Conservation (phyloP, 2,113 vertebrate species). For the Agelaius tricolor region DNA sequence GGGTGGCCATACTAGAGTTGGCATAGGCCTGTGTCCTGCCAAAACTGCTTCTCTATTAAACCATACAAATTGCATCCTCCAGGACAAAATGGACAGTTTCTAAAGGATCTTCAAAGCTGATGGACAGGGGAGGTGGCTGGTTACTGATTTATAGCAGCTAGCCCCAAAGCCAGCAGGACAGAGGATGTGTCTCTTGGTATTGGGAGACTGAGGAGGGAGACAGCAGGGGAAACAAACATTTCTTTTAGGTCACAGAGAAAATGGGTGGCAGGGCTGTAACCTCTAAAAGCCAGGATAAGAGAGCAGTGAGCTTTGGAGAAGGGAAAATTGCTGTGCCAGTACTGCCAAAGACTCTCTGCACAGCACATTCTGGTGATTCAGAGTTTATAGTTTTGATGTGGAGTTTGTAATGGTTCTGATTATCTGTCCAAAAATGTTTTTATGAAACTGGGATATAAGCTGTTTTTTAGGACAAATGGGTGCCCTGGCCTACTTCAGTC, state of each 20-base stretch:
- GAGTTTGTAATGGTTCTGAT: neutral
- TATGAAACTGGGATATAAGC: neutral
- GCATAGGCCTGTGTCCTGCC: neutral
- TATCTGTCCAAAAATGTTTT: neutral
- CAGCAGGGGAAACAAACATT: neutral
- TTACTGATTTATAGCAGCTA: neutral
- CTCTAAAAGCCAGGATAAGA: neutral
- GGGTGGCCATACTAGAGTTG: neutral
- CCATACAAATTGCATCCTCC: neutral
- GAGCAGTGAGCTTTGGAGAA: neutral
- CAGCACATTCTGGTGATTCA: neutral
- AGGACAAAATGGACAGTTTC: neutral
- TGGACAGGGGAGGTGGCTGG: neutral
- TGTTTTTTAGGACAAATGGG: neutral
- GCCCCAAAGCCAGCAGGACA: neutral
- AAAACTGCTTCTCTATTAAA: neutral
- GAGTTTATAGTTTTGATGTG: neutral
- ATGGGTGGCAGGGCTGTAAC: neutral
- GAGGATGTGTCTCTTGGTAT: neutral
- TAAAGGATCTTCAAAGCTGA: neutral
- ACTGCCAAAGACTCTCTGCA: neutral
- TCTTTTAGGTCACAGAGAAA: neutral
- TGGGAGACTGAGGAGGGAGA: neutral
- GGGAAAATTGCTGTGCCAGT: neutral
- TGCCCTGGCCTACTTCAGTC: neutral